phyloP scores from a whole-genome alignment of 2,797 vertebrate genomes.

The Lepus townsendii region DNA sequence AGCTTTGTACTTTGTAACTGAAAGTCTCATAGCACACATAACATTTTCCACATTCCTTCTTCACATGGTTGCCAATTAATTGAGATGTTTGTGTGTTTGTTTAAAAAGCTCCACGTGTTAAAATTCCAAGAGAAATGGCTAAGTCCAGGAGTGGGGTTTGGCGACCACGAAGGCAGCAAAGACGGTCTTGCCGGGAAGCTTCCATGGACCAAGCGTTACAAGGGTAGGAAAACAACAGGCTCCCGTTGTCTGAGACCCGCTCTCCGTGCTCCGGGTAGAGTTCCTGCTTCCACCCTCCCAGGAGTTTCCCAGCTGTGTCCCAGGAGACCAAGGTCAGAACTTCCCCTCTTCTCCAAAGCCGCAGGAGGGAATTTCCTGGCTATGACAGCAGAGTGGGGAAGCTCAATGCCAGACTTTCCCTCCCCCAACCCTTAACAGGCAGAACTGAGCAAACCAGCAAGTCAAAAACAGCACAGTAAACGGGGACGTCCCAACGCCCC shows the following conservation, averaged over 20 bases:
- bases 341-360: slow-evolving; percentile 29
- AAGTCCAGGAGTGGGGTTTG: too few relatives aligned
- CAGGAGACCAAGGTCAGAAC: background rate
- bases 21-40: background rate
- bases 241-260: background rate
- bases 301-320: background rate
- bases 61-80: background rate
- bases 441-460: background rate
- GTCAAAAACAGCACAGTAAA: background rate
- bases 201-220: background rate
- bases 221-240: background rate
- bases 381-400: background rate
- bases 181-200: background rate
- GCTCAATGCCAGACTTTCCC: background rate
- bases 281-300: background rate
- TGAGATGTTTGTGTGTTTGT: background rate
- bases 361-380: slow-evolving; percentile 7
- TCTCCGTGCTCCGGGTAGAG: too few relatives aligned
- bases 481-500: background rate
- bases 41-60: background rate
- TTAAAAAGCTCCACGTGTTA: background rate
- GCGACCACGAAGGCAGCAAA: background rate
- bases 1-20: background rate
- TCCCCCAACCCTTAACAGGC: background rate
- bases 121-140: background rate